A percentile compares a stretch with the other conserved stretches of the same genome.
phyloP scores from a whole-genome alignment of 2,888 invertebrate genomes.

The Halictus quadricinctus region DNA sequence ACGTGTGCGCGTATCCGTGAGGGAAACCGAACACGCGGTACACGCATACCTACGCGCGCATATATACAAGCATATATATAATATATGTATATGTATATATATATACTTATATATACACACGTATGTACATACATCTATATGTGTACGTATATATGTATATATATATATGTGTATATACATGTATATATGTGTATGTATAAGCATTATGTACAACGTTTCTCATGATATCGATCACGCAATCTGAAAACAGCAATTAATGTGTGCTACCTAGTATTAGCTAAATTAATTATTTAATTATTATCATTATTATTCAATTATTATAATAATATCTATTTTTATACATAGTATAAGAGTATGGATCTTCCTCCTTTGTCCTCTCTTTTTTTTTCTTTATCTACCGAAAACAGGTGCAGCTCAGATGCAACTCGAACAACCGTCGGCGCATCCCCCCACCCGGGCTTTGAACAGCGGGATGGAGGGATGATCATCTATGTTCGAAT shows the following conservation, averaged over 20 bases:
- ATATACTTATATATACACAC: slow-evolving; percentile 1
- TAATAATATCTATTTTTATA: slow-evolving; percentile 68
- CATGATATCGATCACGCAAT: slow-evolving; percentile 61
- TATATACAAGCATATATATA: slow-evolving; percentile 43
- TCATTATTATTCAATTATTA: slow-evolving; percentile 57
- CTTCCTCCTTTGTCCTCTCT: slow-evolving; percentile 58
- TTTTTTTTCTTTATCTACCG: slow-evolving; percentile 29
- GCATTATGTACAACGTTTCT: slow-evolving; percentile 65
- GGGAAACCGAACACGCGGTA: slow-evolving; percentile 12
- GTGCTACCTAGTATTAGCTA: slow-evolving; percentile 69
- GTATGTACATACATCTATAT: neutral
- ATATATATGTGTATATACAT: neutral
- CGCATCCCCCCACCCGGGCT: slow-evolving; percentile 10
- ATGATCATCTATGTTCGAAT: slow-evolving; percentile 9
- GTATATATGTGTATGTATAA: neutral
- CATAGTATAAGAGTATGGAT: slow-evolving; percentile 72
- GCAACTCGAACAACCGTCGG: slow-evolving; percentile 25
- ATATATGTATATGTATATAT: slow-evolving; percentile 22
- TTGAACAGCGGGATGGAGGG: slow-evolving; percentile 6
- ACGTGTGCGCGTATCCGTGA: slow-evolving; percentile 23
- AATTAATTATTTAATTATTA: slow-evolving; percentile 63
- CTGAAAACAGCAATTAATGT: slow-evolving; percentile 64
- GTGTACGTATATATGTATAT: neutral
- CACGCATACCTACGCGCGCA: slow-evolving; percentile 28
- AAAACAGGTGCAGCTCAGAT: slow-evolving; percentile 53